These are phyloP conservation scores for Campylorhamphus procurvoides DNA, from an alignment of 2,113 vertebrate species.

Conservation along the genomic window DNA sequence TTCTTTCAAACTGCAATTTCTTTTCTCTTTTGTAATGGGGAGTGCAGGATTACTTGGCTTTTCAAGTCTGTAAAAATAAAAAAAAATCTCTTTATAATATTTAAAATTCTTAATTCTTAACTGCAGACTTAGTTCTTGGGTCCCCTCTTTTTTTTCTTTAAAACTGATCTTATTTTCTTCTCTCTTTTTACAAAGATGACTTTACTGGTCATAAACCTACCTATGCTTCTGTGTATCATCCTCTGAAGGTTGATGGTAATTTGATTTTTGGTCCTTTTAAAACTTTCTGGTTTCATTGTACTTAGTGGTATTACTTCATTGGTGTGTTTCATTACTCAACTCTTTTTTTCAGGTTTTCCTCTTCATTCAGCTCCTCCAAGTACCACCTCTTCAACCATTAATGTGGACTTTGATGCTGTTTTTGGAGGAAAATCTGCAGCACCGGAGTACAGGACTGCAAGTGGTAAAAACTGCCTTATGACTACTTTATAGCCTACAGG, in stretches of 20 bases:
- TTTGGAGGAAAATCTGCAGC: slow-evolving; percentile 83
- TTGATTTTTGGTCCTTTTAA: background rate
- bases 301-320: background rate
- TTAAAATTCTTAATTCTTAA: background rate
- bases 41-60: background rate
- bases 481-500: background rate
- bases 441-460: slow-evolving; percentile 77
- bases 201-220: slow-evolving; percentile 40
- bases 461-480: slow-evolving; percentile 74
- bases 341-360: slow-evolving; percentile 59
- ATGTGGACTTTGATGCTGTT: slow-evolving; percentile 91
- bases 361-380: slow-evolving; percentile 77
- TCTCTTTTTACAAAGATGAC: slow-evolving; percentile 33
- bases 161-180: slow-evolving; percentile 43
- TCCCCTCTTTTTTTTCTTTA: background rate
- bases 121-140: background rate
- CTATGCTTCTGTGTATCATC: slow-evolving; percentile 43
- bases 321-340: background rate
- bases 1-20: background rate
- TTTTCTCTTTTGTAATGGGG: background rate
- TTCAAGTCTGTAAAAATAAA: background rate
- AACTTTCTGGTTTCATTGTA: background rate
- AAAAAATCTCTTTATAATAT: background rate
- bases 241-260: slow-evolving; percentile 56
- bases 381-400: slow-evolving; percentile 74